These are phyloP conservation scores for Phalloptychus januarius DNA, from an alignment of 2,797 vertebrate species.

Conservation along the genomic window DNA sequence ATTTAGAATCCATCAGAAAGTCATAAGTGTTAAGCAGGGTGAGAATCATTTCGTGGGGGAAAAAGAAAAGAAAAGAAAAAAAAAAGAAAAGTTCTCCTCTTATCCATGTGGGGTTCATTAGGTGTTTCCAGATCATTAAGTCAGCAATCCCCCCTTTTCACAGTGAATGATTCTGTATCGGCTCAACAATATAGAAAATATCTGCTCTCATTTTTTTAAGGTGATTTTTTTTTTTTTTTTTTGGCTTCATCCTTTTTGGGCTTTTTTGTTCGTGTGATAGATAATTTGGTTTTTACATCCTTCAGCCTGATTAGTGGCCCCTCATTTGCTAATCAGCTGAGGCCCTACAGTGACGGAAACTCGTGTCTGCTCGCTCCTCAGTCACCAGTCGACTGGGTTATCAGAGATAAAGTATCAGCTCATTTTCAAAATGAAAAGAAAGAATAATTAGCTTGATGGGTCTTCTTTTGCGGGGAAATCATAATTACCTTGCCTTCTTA, in stretches of 20 bases:
- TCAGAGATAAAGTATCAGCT: conserved; percentile 18
- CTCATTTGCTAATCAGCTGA: conserved; percentile 28
- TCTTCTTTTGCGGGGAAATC: conserved; percentile 6
- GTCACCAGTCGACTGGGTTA: conserved; percentile 7
- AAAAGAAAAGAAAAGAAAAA: background rate
- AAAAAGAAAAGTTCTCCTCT: conserved; percentile 36
- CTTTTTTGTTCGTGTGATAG: background rate
- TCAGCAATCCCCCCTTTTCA: conserved; percentile 60
- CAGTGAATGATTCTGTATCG: conserved; percentile 13
- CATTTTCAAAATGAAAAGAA: conserved; percentile 9
- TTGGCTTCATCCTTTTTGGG: background rate
- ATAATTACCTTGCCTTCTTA: conserved; percentile 7
- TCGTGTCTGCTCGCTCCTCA: background rate
- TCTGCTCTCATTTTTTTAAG: background rate
- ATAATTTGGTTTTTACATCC: conserved; percentile 10
- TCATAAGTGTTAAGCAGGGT: conserved; percentile 50
- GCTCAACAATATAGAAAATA: background rate
- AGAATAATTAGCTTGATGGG: conserved; percentile 5
- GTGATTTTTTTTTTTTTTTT: background rate
- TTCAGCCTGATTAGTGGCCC: conserved; percentile 17
- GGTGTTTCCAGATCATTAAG: conserved; percentile 73
- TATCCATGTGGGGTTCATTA: conserved; percentile 63
- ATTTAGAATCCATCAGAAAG: conserved; percentile 67
- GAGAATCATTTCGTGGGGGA: conserved; percentile 68
- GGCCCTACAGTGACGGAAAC: conserved; percentile 5